These are phyloP conservation scores for Podarcis siculus DNA, from an alignment of 2,797 vertebrate genomes.

Conservation along the genomic window DNA sequence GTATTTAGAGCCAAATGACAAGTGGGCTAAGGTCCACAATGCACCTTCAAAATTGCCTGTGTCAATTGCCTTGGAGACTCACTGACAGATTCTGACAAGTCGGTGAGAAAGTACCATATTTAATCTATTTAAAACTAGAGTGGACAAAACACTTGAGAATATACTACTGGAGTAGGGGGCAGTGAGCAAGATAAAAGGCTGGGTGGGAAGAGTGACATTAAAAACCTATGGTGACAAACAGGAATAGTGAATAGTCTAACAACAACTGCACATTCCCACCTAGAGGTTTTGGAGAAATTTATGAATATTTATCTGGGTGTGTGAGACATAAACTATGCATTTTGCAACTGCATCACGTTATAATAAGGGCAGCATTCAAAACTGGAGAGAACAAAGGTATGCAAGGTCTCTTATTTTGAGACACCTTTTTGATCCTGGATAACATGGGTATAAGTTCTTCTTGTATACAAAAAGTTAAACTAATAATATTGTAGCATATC, in stretches of 20 bases:
- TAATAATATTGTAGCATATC: background rate
- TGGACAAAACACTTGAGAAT: slow-evolving; percentile 59
- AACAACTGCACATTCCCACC: background rate
- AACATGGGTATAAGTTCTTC: background rate
- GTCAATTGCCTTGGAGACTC: slow-evolving; percentile 67
- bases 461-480: too few species aligned
- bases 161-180: slow-evolving; percentile 18
- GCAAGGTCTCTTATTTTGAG: background rate
- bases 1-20: slow-evolving; percentile 71
- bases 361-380: background rate
- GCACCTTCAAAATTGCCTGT: slow-evolving; percentile 63
- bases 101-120: slow-evolving; percentile 62
- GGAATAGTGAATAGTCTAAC: slow-evolving; percentile 39
- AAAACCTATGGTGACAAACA: background rate
- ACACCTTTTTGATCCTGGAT: background rate
- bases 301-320: background rate
- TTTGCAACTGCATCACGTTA: background rate
- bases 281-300: slow-evolving; percentile 5
- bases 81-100: slow-evolving; percentile 64
- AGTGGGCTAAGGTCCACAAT: slow-evolving; percentile 62
- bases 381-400: background rate
- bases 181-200: background rate
- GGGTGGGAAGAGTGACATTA: background rate
- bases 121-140: slow-evolving; percentile 69
- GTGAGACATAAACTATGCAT: background rate